These are phyloP conservation scores for Rhodinocichla rosea DNA, from an alignment of 2,113 vertebrate species.

Conservation along the genomic window DNA sequence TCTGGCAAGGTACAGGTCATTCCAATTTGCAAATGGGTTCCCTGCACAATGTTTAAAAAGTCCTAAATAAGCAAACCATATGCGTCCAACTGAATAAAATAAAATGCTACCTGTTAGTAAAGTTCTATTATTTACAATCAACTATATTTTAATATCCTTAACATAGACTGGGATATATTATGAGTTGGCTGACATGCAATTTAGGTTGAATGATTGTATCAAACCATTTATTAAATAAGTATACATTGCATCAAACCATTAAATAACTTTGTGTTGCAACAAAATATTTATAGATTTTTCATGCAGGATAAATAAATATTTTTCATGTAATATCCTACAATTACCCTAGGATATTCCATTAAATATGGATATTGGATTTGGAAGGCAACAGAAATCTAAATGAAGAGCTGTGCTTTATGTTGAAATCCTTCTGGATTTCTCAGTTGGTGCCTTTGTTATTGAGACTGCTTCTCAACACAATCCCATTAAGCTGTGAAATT, in stretches of 20 bases:
- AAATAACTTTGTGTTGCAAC: neutral
- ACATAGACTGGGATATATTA: neutral
- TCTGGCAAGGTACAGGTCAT: neutral
- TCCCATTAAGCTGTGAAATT: slow-evolving; percentile 24
- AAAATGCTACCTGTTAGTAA: neutral
- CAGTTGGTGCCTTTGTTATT: neutral
- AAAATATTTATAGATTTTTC: neutral
- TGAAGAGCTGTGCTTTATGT: neutral
- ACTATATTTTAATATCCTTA: neutral
- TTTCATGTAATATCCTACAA: neutral
- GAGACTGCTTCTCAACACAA: neutral
- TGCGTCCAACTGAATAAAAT: neutral
- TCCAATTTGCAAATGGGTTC: neutral
- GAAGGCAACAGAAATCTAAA: neutral
- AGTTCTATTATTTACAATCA: neutral
- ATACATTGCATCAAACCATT: neutral
- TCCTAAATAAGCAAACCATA: neutral
- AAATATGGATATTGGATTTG: neutral
- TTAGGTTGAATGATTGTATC: neutral
- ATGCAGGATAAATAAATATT: neutral
- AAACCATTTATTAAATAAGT: neutral
- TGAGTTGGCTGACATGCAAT: neutral
- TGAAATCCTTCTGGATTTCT: neutral
- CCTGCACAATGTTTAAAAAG: neutral
- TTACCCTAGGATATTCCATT: neutral